Evolutionary conservation across 2,888 invertebrate genomes (phyloP), one percentile per base, ranked within the genome.

Genomic region (Leucophenga montana): DNA sequence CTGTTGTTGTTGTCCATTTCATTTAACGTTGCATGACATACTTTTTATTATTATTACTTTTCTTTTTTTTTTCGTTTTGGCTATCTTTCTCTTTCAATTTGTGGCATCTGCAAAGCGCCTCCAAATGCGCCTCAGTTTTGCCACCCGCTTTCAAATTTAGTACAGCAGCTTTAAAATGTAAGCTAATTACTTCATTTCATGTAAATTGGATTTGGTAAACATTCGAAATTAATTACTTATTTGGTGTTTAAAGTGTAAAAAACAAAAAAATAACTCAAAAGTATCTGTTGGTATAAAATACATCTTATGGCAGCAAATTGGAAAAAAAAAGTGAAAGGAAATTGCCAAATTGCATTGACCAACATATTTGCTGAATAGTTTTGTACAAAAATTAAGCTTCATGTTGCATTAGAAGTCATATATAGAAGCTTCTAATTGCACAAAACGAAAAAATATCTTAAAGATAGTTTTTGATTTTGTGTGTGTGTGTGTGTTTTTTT

Each of bases 131-230:
- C 8, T 39, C 11, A 39, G 39, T 39, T 11, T 39, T 39, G 39
- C 39, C 31, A 57, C 57, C 22, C 31, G 27, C 57, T 14, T 57
- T 57, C 22, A 0, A 56, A 22, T 56, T 14, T 20, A 11, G 27
- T 27, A 27, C 27, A 27, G 50, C 50, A 39, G 50, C 50, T 50
- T 46, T 46, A 46, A 13, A 61, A 20, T 44, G 18, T 20, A 64
- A 64, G 48, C 46, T 14, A 64, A 64, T 64, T 64, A 48, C 62
- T 48, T 48, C 18, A 48, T 48, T 48, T 59, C 14, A 64, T 64
- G 62, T 46, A 22, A 62, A 62, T 46, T 62, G 13, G 20, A 33
- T 39, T 39, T 61, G 9, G 62, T 22, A 64, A 64, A 9, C 33
- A 22, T 31, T 48, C 22, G 27, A 64, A 48, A 64, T 48, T 46